Base-by-base conservation (phyloP, 2,888 invertebrate genomes). In the Phaonia tiefii region DNA sequence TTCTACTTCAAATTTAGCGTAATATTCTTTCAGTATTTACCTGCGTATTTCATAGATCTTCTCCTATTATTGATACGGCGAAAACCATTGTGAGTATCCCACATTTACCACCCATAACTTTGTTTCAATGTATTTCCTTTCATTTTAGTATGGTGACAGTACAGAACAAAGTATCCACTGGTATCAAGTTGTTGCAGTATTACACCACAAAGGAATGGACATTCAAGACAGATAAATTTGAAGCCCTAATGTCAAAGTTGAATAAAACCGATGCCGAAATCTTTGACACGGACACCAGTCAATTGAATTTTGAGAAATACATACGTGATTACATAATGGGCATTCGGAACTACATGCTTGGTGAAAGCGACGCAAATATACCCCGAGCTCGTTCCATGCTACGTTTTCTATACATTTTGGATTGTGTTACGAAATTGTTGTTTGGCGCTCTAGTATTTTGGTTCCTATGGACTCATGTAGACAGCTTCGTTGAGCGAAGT, bases 121-220 rank as follows among this genome's bases (percentile, higher is more conserved):
- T 8, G 25, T 8, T 58, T 13, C 4, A n/a, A 60, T 65, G 22
- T 63, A 31, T 73, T 31, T 46, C 5, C 20, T 63, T 80, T 73
- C 49, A 7, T 25, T 90, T 51, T 86, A 94, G 94, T 85, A 90
- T 95, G 88, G 92, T 94, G 0, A 91, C 91, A 75, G 91, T 93
- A 0, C 94, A 94, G 86, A 91, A 91, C 17, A 92, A 92, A 85
- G 92, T 94, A 46, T 91, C 92, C 10, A 91, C 90, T 20, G 94
- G 94, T 0, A 86, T 94, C 20, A 91, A 93, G 79, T 92, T 95
- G 1, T 89, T 96, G 20, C 93, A 95, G 85, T 96, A 95, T 89
- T 96, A 96, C 89, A 96, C 96, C 13, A 94, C 94, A 60, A 93
- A 94, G 84, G 92, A 94, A 79, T 98, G 98, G 98, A 90, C 93